phyloP scores from a whole-genome alignment of 2,888 invertebrate species.

The Pseudococcus viburni region DNA sequence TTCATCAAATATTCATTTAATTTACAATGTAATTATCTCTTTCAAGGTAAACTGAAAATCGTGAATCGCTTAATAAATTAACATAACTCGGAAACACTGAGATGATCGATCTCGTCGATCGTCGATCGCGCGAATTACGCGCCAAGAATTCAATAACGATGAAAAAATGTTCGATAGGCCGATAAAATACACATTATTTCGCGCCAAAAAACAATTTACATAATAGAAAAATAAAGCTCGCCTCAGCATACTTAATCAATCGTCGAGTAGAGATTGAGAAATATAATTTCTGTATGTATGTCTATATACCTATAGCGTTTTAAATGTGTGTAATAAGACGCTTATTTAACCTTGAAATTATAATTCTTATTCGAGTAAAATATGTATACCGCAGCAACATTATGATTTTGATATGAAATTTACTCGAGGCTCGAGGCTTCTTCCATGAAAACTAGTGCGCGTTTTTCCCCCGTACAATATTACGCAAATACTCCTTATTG shows the following conservation, averaged over 20 bases:
- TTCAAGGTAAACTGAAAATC: slow-evolving; percentile 50
- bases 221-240: background rate
- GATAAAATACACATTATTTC: background rate
- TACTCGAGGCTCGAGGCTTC: background rate
- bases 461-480: background rate
- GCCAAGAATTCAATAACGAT: background rate
- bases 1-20: slow-evolving; percentile 52
- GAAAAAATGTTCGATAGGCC: background rate
- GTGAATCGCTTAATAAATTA: slow-evolving; percentile 25
- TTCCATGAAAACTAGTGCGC: slow-evolving; percentile 8
- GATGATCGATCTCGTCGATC: slow-evolving; percentile 12
- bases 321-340: background rate
- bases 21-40: slow-evolving; percentile 57
- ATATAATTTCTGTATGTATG: background rate
- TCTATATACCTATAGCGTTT: background rate
- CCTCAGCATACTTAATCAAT: background rate
- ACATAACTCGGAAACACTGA: slow-evolving; percentile 25
- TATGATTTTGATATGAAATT: slow-evolving; percentile 33
- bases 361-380: background rate
- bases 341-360: background rate
- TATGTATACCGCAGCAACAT: background rate
- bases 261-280: background rate
- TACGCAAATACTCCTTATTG: background rate
- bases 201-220: slow-evolving; percentile 37
- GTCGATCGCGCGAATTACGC: slow-evolving; percentile 32